Percentiles rank a stretch among this genome's conserved stretches.
phyloP scores from a whole-genome alignment of 1,140 invertebrate species.

The Drosophila santomea region DNA sequence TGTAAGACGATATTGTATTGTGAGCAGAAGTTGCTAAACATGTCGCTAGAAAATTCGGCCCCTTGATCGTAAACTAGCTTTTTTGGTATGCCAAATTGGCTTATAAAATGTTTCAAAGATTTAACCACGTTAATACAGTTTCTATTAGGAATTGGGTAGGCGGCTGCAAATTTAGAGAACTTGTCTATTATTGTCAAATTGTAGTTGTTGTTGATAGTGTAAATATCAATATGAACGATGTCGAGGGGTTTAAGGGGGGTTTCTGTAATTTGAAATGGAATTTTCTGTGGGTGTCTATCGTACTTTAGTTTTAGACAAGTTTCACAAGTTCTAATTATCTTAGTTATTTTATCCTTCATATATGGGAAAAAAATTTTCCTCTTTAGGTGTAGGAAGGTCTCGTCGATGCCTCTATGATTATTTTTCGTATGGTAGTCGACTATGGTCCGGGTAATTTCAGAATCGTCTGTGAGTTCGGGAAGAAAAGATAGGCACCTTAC shows the following conservation, averaged over 20 bases:
- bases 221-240: background rate
- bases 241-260: background rate
- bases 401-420: background rate
- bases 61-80: constrained; percentile 4
- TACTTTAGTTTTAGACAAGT: background rate
- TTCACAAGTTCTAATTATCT: background rate
- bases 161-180: background rate
- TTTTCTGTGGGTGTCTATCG: background rate
- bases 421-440: background rate
- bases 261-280: background rate
- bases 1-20: background rate
- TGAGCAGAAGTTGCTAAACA: background rate
- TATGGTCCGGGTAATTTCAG: no score
- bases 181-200: background rate
- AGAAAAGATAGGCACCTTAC: no score
- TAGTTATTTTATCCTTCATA: background rate
- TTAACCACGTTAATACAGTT: background rate
- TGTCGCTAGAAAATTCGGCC: background rate
- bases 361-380: constrained; percentile 1
- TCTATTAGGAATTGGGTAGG: constrained; percentile 3
- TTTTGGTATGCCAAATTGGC: constrained; percentile 1
- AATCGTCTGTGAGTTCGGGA: no score
- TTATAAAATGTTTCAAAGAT: background rate
- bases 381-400: background rate
- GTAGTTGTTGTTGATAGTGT: background rate